A percentile compares a stretch with the other conserved stretches of the same genome.
Conservation (phyloP, 2,888 invertebrate genomes). For the Polydesmus complanatus region DNA sequence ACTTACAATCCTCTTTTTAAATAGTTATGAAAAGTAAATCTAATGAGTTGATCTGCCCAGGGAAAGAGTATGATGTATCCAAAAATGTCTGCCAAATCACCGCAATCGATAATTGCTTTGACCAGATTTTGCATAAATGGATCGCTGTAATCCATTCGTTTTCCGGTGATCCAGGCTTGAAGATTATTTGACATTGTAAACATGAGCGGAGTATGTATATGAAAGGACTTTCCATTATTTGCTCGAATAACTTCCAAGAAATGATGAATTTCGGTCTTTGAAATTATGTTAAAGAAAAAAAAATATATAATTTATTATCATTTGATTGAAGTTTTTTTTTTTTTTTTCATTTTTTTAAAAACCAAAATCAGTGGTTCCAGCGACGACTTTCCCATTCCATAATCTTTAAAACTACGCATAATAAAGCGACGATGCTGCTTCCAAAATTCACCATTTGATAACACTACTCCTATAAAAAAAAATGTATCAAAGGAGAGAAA, state of each 20-base stretch:
- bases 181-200: not conserved
- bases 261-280: not conserved
- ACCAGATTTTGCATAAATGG: not conserved
- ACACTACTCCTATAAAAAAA: not conserved
- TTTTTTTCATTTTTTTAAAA: not conserved
- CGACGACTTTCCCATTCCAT: not conserved
- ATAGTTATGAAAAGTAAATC: no score
- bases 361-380: not conserved
- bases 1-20: no score
- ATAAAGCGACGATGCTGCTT: not conserved
- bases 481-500: not conserved
- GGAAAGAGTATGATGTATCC: no score
- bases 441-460: not conserved
- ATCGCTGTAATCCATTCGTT: not conserved
- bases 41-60: no score
- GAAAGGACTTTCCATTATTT: not conserved
- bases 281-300: no score
- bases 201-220: not conserved
- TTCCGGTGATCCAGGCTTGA: not conserved
- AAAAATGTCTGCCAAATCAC: no score
- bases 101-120: no score
- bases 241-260: not conserved
- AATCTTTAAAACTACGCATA: not conserved
- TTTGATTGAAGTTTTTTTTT: not conserved
- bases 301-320: no score